Percentiles rank a stretch among this genome's conserved stretches.
These are phyloP conservation scores for Drepana arcuata DNA, from an alignment of 1,140 invertebrate species.

Conservation along the genomic window DNA sequence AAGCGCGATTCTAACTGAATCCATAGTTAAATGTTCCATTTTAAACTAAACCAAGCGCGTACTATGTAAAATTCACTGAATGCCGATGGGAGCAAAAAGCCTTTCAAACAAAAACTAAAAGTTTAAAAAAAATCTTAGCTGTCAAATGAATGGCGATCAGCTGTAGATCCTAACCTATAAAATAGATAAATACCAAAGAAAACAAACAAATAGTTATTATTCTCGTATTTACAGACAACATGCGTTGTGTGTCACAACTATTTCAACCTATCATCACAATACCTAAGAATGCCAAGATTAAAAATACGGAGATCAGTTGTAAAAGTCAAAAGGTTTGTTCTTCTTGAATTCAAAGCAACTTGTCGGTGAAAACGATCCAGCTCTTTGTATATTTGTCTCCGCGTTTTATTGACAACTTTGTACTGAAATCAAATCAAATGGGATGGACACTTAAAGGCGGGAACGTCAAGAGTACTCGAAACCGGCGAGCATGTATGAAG, in stretches of 20 bases:
- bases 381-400: no score
- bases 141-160: slow-evolving; percentile 15
- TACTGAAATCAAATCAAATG: no score
- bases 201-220: slow-evolving; percentile 9
- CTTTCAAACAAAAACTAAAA: neutral
- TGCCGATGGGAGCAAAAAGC: neutral
- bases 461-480: no score
- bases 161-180: slow-evolving; percentile 19
- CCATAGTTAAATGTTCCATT: no score
- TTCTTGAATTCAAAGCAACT: slow-evolving; percentile 1
- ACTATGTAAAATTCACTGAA: slow-evolving; percentile 6
- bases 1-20: no score
- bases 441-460: no score
- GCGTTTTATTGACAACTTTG: no score
- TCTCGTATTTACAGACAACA: slow-evolving; percentile 17
- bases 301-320: slow-evolving; percentile 73
- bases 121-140: neutral
- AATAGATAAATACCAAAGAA: slow-evolving; percentile 5
- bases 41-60: no score
- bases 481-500: no score
- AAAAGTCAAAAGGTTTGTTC: slow-evolving; percentile 77
- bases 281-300: slow-evolving; percentile 72
- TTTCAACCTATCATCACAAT: slow-evolving; percentile 74
- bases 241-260: slow-evolving; percentile 72
- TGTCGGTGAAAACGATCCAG: no score